Evolutionary conservation across 2,113 vertebrate genomes (phyloP).

Genomic region (Silurus asotus): DNA sequence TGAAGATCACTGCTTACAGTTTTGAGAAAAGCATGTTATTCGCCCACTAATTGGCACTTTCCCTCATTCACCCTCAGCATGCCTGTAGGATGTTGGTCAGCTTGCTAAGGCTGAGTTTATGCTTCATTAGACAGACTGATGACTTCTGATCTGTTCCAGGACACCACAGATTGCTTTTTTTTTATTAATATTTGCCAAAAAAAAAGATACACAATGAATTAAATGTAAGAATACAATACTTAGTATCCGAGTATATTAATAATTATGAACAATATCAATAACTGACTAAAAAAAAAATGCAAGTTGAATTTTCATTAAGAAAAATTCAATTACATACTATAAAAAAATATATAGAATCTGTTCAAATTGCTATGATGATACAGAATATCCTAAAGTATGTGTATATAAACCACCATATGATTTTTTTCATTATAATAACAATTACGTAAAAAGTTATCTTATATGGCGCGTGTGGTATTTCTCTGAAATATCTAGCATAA

Average conservation of each 20-base stretch:
- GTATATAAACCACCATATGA: too few relatives aligned
- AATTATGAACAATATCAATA: too few relatives aligned
- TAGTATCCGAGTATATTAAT: background rate
- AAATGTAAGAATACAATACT: background rate
- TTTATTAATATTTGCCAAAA: background rate
- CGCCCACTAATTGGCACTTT: background rate
- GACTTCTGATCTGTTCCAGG: background rate
- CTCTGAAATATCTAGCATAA: background rate
- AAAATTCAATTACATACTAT: too few relatives aligned
- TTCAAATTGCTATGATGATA: too few relatives aligned
- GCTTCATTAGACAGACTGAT: slow-evolving; percentile 5
- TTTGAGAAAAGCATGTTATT: background rate
- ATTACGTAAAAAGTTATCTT: background rate
- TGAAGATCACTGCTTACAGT: background rate
- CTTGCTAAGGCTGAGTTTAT: slow-evolving; percentile 17
- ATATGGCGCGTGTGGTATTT: background rate
- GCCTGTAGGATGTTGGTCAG: slow-evolving; percentile 2
- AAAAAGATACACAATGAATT: background rate
- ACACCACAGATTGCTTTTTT: background rate
- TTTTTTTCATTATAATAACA: too few relatives aligned
- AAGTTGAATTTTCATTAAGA: too few relatives aligned
- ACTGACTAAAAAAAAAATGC: too few relatives aligned
- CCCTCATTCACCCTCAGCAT: background rate
- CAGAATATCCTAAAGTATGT: too few relatives aligned
- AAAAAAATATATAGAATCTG: too few relatives aligned